Base-by-base conservation (phyloP, 2,888 invertebrate species). In the Epinotia nisella region DNA sequence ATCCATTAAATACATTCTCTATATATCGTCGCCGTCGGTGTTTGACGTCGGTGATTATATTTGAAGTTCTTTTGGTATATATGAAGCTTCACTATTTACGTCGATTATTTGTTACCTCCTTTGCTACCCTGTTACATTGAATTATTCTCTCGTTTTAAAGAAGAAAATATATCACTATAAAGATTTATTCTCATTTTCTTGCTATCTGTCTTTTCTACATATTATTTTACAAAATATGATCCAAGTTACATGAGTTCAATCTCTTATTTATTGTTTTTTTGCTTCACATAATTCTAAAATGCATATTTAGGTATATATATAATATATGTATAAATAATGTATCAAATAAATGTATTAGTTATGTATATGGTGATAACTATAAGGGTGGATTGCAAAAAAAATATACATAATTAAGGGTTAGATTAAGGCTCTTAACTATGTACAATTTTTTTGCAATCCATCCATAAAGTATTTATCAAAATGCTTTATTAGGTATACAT, bases 131-230 rank as follows among this genome's bases (percentile, higher is more conserved):
- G 72, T 72, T 68, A 59, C 61, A 53, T 58, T 56, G 65, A 39
- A 39, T 81, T 90, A 39, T 81, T 90, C 89, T 90, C 87, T 87
- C 85, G 74, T 79, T 78, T 76, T 80, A 76, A 71, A 78, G 79
- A 78, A 79, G 78, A 76, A 78, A 78, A 76, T 76, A 70, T 35
- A 58, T 17, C 13, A n/a, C 13, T 45, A n/a, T 9, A 17, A 67
- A 13, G 5, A 24, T n/a, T n/a, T 10, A 62, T 62, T 24, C n/a
- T 29, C 11, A 17, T n/a, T 61, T 29, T 21, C 41, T 56, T 41
- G 13, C 3, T 53, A n/a, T 60, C 17, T 35, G 51, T 35, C 1
- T 19, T 61, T 76, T 74, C 71, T 45, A 73, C 74, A 74, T 74
- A 69, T 67, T 72, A 64, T 74, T 75, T 61, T 72, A 70, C 49